Conservation (phyloP, 2,797 vertebrate genomes). For the Valencia hispanica region DNA sequence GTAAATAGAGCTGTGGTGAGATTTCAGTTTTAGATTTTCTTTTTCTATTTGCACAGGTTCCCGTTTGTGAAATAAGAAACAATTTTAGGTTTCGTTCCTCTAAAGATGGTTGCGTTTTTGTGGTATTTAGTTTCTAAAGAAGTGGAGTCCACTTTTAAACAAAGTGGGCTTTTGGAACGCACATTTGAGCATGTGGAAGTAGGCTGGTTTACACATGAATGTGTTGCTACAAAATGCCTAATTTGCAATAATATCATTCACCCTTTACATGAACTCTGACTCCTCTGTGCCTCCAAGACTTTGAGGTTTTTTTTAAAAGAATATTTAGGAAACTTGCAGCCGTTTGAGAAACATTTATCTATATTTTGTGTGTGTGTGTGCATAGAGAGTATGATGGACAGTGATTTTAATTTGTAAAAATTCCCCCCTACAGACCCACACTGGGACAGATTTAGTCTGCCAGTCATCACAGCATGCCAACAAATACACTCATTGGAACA, state of each 20-base stretch:
- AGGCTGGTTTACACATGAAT: not conserved
- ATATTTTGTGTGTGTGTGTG: not conserved
- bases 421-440: not conserved
- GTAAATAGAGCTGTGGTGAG: not conserved
- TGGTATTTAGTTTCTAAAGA: not conserved
- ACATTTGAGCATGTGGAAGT: not conserved
- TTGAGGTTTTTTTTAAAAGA: not conserved
- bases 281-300: not conserved
- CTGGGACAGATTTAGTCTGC: not conserved
- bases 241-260: slow-evolving; percentile 3
- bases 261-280: not conserved
- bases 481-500: not conserved
- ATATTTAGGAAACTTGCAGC: not conserved
- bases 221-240: not conserved
- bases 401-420: not conserved
- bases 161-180: not conserved
- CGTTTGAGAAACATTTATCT: not conserved
- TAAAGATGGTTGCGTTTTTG: not conserved
- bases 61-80: not conserved
- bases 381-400: not conserved
- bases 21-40: not conserved
- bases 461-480: not conserved
- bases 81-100: not conserved
- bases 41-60: not conserved
- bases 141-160: not conserved